A percentile compares a stretch with the other conserved stretches of the same genome.
Evolutionary conservation across 23 tunicate genomes (phyloP).

Genomic region (Phallusia fumigata): DNA sequence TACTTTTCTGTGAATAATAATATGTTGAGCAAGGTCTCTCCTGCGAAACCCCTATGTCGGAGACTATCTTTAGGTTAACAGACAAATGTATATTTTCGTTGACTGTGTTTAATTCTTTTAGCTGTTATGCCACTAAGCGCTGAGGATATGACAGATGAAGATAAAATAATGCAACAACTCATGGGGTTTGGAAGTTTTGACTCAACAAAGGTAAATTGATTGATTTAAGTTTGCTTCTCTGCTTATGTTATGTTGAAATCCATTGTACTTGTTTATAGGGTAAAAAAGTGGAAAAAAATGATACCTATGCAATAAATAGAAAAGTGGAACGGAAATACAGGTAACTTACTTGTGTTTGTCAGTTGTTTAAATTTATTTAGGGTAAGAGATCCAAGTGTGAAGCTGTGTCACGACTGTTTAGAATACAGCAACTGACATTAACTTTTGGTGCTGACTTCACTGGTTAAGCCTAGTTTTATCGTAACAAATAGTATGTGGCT

Average conservation of each 20-base stretch:
- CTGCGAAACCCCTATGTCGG: too few relatives aligned
- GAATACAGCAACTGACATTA: too few relatives aligned
- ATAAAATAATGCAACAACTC: slow-evolving; percentile 84
- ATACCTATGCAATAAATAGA: slow-evolving; percentile 67
- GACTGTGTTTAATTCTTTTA: background rate
- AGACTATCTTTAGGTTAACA: too few relatives aligned
- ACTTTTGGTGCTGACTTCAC: too few relatives aligned
- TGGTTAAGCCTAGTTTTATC: too few relatives aligned
- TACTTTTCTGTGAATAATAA: too few relatives aligned
- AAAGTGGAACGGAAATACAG: slow-evolving; percentile 91
- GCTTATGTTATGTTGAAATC: background rate
- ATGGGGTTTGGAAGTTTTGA: slow-evolving; percentile 88
- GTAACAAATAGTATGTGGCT: too few relatives aligned
- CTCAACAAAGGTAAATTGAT: slow-evolving; percentile 61
- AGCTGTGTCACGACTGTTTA: too few relatives aligned
- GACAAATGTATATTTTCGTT: too few relatives aligned
- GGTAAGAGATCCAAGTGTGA: too few relatives aligned
- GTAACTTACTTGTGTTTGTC: slow-evolving; percentile 26
- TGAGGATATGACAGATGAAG: slow-evolving; percentile 91
- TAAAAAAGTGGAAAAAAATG: slow-evolving; percentile 77
- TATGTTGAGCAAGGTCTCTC: too few relatives aligned
- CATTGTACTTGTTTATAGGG: slow-evolving; percentile 30
- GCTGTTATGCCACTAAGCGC: slow-evolving; percentile 46
- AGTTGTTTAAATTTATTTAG: too few relatives aligned
- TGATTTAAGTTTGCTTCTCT: background rate